Conservation (phyloP, 30 jellyfish, hydroid and myxozoan species). For the Hydractinia echinata region DNA sequence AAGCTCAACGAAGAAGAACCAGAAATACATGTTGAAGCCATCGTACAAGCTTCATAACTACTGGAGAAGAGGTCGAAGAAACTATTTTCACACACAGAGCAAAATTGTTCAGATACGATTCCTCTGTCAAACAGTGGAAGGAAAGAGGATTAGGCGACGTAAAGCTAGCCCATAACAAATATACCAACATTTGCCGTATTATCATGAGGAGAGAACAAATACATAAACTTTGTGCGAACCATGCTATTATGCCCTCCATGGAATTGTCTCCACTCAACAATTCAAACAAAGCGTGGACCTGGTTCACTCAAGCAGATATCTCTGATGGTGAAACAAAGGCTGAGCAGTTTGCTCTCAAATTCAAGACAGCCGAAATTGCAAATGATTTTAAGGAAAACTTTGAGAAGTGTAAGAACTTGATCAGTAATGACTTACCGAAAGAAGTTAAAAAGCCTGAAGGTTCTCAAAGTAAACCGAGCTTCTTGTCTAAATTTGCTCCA, state of each 20-base stretch:
- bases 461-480: not conserved
- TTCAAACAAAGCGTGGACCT: conserved; percentile 64
- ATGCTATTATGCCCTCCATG: conserved; percentile 47
- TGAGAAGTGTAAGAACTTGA: conserved; percentile 12
- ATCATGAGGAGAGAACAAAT: conserved; percentile 85
- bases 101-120: conserved; percentile 68
- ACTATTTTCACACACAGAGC: conserved; percentile 46
- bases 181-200: conserved; percentile 45
- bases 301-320: conserved; percentile 79
- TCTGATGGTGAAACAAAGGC: conserved; percentile 67
- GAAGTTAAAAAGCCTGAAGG: not conserved
- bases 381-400: conserved; percentile 41
- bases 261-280: conserved; percentile 34
- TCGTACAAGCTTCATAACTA: conserved; percentile 16
- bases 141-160: conserved; percentile 86
- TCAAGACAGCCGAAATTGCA: conserved; percentile 37
- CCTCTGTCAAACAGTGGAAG: conserved; percentile 51
- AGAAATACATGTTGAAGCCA: conserved; percentile 36
- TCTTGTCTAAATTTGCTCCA: conserved; percentile 19
- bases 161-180: conserved; percentile 38
- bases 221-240: conserved; percentile 71
- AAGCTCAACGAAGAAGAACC: conserved; percentile 14
- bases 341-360: conserved; percentile 55
- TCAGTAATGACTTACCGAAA: not conserved
- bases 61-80: conserved; percentile 83